These are phyloP conservation scores for Neogobius melanostomus DNA, from an alignment of 2,113 vertebrate genomes.

Conservation along the genomic window DNA sequence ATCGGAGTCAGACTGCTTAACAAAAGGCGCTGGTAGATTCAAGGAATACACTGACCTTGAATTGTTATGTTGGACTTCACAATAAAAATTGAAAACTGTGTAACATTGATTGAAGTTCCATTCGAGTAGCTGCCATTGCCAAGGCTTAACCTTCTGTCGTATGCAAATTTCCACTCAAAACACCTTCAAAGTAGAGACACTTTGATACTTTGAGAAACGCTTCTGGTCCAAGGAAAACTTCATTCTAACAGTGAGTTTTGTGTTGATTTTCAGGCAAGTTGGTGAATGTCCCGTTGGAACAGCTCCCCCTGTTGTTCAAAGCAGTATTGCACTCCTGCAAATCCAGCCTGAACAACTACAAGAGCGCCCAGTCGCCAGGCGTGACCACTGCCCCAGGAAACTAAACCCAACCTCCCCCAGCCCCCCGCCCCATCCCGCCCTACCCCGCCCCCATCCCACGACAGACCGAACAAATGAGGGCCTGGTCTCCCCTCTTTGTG, in stretches of 20 bases:
- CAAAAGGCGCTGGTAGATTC: too few species aligned
- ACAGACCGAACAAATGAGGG: constrained; percentile 45
- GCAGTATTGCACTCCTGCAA: constrained; percentile 99
- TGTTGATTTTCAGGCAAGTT: constrained; percentile 85
- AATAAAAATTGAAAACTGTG: background rate
- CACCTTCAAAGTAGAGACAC: background rate
- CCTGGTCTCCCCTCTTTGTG: constrained; percentile 72
- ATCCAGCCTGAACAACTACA: constrained; percentile 84
- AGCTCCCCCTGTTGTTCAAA: constrained; percentile 98
- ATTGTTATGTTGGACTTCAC: too few species aligned
- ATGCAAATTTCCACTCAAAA: constrained; percentile 1
- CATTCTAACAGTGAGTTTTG: background rate
- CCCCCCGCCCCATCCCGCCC: background rate
- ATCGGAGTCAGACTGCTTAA: too few species aligned
- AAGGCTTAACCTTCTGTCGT: constrained; percentile 1
- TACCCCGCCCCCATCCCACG: background rate
- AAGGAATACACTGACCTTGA: too few species aligned
- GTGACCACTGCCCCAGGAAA: constrained; percentile 74
- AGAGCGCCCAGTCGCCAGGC: constrained; percentile 66
- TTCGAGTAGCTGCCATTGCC: background rate
- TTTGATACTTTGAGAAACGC: background rate
- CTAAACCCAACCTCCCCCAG: constrained; percentile 50
- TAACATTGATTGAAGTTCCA: background rate
- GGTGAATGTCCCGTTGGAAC: constrained; percentile 96
- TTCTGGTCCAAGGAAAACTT: background rate